phyloP scores from a whole-genome alignment of 2,797 vertebrate species.

The Myripristis jacobus region DNA sequence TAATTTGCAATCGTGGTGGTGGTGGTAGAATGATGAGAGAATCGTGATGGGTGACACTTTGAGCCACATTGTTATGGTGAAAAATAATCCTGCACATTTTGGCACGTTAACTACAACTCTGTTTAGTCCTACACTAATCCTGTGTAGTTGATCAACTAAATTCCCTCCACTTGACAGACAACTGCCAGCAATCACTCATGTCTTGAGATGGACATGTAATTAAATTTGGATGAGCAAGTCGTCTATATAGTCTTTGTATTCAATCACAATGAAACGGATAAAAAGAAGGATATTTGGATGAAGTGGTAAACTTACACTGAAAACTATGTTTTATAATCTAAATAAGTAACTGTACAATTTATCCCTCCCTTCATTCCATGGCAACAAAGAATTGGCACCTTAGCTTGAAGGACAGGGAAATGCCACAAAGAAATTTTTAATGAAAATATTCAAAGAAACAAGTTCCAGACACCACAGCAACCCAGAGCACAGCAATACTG shows the following conservation, averaged over 20 bases:
- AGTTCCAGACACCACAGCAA: conserved; percentile 8
- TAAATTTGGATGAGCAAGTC: not conserved
- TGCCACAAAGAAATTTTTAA: not conserved
- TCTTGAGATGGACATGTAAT: not conserved
- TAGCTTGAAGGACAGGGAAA: not conserved
- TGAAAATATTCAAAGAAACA: conserved; percentile 13
- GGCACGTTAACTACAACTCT: not conserved
- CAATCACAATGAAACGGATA: too few relatives aligned
- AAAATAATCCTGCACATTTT: too few relatives aligned
- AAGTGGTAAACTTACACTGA: too few relatives aligned
- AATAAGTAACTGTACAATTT: too few relatives aligned
- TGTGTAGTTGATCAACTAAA: not conserved
- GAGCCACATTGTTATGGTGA: not conserved
- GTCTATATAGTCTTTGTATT: not conserved
- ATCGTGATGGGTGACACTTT: not conserved
- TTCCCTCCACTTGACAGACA: too few relatives aligned
- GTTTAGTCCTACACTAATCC: not conserved
- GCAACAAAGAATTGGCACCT: not conserved
- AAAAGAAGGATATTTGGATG: too few relatives aligned
- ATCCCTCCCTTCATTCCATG: not conserved
- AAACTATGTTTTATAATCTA: too few relatives aligned
- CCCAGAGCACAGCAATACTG: not conserved
- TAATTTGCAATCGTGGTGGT: not conserved
- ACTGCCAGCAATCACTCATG: too few relatives aligned
- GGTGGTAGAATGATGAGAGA: not conserved